Base-by-base conservation (phyloP, 2,888 invertebrate genomes). In the Standfussiana lucernea region DNA sequence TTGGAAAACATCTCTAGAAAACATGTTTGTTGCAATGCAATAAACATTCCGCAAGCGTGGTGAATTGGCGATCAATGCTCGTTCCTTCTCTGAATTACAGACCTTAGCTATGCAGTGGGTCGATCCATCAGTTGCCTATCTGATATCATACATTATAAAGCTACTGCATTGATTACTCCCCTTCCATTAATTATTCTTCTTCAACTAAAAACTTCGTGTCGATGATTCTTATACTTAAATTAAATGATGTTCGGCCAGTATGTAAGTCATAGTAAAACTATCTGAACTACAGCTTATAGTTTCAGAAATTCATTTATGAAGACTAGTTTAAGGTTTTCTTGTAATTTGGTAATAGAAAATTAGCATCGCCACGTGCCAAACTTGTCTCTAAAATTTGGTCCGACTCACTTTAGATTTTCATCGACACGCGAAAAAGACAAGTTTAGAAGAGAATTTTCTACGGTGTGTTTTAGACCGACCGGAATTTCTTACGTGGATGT, bases 261-360 rank as follows among this genome's bases (percentile, higher is more conserved):
- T 50, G 42, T 28, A 3, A 75, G 28, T 13, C 37, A 32, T 42
- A n/a, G 28, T 24, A 28, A 53, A 64, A 45, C 42, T 24, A n/a
- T 37, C 18, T 18, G 7, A 50, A 42, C 42, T 62, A 32, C n/a
- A 75, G 11, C 40, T 42, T 10, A 64, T 53, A 75, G 75, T 75
- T 75, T 37, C 76, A 45, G 50, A 42, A 76, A 76, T 37, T 37
- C 35, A 13, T 24, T 62, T 24, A 47, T 28, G 32, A 15, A 40
- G 24, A 40, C 32, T 21, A 47, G 32, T 74, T 73, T 59, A 8
- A 74, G 0, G 28, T 8, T 45, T 74, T 37, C 74, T 32, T 74
- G 37, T 32, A 40, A 74, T 74, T 37, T 28, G 18, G 28, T 40
- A 18, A 47, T 32, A 40, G 18, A 40, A 75, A 61, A 75, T 72